phyloP scores from a whole-genome alignment of 2,113 vertebrate genomes.

The Tychaedon coryphoeus region DNA sequence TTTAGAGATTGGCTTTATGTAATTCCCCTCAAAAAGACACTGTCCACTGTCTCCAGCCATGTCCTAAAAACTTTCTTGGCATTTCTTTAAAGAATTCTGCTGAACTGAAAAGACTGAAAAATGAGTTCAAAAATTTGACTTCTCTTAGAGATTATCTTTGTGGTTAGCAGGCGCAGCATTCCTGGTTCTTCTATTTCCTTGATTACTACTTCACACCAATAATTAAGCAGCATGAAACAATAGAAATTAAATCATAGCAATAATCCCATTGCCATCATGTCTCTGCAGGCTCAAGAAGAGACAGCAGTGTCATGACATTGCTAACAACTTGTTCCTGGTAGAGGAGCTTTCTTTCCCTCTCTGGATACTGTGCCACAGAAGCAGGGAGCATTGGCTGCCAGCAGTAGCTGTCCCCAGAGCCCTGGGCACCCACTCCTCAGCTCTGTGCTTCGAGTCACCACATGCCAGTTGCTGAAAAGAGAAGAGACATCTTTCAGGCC shows the following conservation, averaged over 20 bases:
- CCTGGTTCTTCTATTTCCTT: background rate
- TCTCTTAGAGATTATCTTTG: background rate
- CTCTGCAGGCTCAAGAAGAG: background rate
- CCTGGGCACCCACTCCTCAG: accelerated
- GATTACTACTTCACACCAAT: background rate
- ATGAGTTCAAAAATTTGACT: accelerated
- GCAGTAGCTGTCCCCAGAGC: background rate
- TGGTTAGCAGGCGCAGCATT: background rate
- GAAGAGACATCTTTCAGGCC: background rate
- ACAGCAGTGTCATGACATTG: background rate
- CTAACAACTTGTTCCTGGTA: background rate
- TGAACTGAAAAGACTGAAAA: background rate
- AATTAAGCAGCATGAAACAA: background rate
- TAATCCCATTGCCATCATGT: background rate
- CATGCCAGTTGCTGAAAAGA: background rate
- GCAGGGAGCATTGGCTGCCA: accelerated
- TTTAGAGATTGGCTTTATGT: background rate
- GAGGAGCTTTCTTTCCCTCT: background rate
- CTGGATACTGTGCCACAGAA: background rate
- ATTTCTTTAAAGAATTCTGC: background rate
- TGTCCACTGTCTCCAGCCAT: background rate
- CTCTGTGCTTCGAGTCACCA: background rate
- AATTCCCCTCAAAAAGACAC: background rate
- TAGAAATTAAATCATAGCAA: background rate
- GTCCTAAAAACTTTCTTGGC: background rate